A percentile compares a stretch with the other conserved stretches of the same genome.
Evolutionary conservation across 2,888 invertebrate genomes (phyloP).

Genomic region (Ptilodon capucinus): DNA sequence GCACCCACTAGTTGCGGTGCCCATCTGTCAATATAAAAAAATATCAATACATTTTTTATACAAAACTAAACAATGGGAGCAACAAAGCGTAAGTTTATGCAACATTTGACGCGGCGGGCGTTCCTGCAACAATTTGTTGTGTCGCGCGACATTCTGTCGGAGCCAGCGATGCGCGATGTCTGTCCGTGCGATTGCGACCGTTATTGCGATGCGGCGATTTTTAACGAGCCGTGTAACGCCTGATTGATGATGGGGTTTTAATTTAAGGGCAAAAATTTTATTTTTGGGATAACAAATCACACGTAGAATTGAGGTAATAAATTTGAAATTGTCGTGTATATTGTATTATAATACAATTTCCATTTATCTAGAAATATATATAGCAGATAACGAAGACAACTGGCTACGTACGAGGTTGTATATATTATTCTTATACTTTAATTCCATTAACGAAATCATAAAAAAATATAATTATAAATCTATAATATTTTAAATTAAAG

Average conservation of each 20-base stretch:
- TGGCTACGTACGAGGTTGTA: too few relatives aligned
- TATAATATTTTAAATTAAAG: too few relatives aligned
- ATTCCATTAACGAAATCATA: too few relatives aligned
- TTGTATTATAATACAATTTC: background rate
- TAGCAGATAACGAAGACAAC: too few relatives aligned
- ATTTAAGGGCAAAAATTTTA: background rate
- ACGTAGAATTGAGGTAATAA: background rate
- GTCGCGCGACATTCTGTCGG: background rate
- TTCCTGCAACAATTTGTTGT: background rate
- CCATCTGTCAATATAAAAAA: background rate
- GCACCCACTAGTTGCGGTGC: background rate
- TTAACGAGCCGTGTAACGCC: background rate
- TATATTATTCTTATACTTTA: too few relatives aligned
- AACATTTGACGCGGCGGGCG: background rate
- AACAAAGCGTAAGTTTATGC: background rate
- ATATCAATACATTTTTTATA: background rate
- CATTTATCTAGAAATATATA: too few relatives aligned
- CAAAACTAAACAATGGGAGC: background rate
- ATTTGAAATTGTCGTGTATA: background rate
- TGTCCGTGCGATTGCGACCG: background rate
- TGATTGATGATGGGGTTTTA: constrained; percentile 1
- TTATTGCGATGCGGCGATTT: background rate
- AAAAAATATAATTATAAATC: too few relatives aligned
- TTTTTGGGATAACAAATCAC: background rate
- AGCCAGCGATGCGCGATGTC: background rate